Evolutionary conservation across 2,888 invertebrate species (phyloP).

Genomic region (Physocephala rufipes): DNA sequence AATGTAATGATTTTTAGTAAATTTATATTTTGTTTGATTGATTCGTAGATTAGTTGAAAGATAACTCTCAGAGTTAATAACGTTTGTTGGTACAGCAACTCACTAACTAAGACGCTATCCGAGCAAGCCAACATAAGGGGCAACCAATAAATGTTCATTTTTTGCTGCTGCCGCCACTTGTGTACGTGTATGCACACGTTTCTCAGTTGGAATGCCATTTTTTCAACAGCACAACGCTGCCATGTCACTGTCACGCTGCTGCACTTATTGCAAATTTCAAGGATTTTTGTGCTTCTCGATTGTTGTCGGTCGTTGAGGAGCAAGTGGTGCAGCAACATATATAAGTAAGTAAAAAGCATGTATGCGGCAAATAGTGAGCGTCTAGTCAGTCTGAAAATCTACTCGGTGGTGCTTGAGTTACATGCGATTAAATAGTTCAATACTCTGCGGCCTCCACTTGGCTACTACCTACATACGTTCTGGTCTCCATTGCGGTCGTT

Average conservation of each 20-base stretch:
- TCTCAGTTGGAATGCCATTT: slow-evolving; percentile 19
- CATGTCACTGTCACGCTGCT: slow-evolving; percentile 52
- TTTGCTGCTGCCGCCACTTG: slow-evolving; percentile 18
- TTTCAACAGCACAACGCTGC: slow-evolving; percentile 36
- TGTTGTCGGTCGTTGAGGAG: slow-evolving; percentile 49
- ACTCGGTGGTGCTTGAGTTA: slow-evolving; percentile 13
- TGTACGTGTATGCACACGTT: slow-evolving; percentile 19
- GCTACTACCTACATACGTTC: not conserved
- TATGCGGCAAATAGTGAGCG: slow-evolving; percentile 3
- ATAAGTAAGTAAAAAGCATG: not conserved
- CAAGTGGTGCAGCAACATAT: slow-evolving; percentile 22
- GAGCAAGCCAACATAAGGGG: not conserved
- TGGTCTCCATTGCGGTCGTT: not conserved
- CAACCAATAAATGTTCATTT: slow-evolving; percentile 22
- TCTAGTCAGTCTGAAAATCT: not conserved
- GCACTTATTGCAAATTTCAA: slow-evolving; percentile 56
- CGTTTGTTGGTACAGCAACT: not conserved
- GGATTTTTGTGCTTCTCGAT: slow-evolving; percentile 52
- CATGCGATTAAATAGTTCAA: slow-evolving; percentile 23
- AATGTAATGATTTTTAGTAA: not conserved
- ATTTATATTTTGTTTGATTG: too few relatives aligned
- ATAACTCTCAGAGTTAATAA: too few relatives aligned
- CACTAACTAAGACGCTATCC: not conserved
- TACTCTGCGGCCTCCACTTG: not conserved
- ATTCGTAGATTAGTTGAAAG: too few relatives aligned